These are phyloP conservation scores for Neofelis nebulosa DNA, from an alignment of 2,113 vertebrate genomes.

Conservation along the genomic window DNA sequence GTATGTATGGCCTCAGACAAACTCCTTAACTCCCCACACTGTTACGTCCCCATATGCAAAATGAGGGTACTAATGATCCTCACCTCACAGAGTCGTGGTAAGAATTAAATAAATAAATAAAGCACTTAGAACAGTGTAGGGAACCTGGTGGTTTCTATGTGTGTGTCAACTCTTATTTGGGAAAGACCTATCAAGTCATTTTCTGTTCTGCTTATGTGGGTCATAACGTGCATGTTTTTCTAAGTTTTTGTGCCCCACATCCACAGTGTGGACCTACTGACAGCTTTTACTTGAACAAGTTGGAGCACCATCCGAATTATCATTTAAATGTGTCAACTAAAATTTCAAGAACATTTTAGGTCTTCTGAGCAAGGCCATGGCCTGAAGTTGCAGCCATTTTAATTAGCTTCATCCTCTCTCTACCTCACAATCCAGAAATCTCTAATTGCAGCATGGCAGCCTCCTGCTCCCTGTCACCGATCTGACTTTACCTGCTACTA, in stretches of 20 bases:
- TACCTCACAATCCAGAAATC: conserved; percentile 79
- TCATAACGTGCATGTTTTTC: background rate
- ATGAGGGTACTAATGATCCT: background rate
- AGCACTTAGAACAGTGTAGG: background rate
- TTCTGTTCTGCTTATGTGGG: background rate
- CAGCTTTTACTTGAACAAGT: conserved; percentile 2
- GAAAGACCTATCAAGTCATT: background rate
- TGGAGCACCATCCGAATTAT: background rate
- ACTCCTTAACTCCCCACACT: background rate
- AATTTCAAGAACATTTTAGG: conserved; percentile 75
- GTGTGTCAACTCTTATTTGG: background rate
- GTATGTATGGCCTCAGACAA: background rate
- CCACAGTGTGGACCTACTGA: background rate
- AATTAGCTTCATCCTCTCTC: conserved; percentile 83
- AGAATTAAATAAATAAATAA: background rate
- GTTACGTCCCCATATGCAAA: background rate
- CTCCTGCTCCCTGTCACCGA: conserved; percentile 79
- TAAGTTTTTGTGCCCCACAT: background rate
- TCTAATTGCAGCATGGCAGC: conserved; percentile 78
- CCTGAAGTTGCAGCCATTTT: conserved; percentile 76
- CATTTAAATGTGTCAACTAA: conserved; percentile 46
- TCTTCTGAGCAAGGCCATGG: conserved; percentile 67
- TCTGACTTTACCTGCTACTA: conserved; percentile 82
- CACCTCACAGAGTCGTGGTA: background rate
- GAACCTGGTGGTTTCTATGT: background rate